Conservation (phyloP, 2,113 vertebrate species). For the Microcebus murinus region DNA sequence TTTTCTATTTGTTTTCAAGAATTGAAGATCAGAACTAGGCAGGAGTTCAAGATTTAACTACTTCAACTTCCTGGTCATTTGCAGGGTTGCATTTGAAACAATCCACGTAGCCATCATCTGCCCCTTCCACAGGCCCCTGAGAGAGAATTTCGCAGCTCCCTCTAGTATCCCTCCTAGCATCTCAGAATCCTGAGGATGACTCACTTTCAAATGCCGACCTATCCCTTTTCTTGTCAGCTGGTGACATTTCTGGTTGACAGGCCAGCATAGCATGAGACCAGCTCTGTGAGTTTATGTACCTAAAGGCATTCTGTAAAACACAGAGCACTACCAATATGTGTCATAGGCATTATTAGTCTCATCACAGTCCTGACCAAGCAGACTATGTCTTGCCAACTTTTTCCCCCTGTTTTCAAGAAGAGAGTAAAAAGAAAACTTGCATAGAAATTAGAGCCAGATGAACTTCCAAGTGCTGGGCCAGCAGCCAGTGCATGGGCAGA, state of each 20-base stretch:
- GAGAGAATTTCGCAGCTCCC: background rate
- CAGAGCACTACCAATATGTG: rapidly evolving
- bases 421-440: background rate
- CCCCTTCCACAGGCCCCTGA: background rate
- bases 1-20: background rate
- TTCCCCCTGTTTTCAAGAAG: background rate
- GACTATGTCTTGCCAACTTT: background rate
- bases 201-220: constrained; percentile 43
- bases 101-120: background rate
- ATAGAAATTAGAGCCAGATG: background rate
- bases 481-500: background rate
- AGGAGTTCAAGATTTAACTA: background rate
- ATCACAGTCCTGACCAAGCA: background rate
- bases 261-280: background rate
- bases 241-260: constrained; percentile 47
- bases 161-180: background rate
- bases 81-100: background rate
- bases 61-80: background rate
- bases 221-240: constrained; percentile 7
- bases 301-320: background rate
- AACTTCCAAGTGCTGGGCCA: background rate
- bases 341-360: background rate
- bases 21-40: background rate
- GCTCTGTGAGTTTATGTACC: background rate
- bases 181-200: background rate